Evolutionary conservation across 2,113 vertebrate species (phyloP).

Genomic region (Chloebia gouldiae): DNA sequence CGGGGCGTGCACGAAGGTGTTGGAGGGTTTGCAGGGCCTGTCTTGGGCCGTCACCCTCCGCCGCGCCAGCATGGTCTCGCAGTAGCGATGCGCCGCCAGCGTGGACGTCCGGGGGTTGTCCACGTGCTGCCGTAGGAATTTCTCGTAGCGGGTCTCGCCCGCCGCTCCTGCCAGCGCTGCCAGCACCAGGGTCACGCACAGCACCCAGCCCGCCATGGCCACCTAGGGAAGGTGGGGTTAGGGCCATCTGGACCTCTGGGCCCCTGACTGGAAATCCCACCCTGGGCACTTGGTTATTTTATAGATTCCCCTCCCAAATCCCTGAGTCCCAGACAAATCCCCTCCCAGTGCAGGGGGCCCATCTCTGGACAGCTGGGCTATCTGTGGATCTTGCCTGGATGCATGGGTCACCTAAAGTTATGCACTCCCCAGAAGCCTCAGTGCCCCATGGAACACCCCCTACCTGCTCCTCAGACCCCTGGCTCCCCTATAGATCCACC

Average conservation of each 20-base stretch:
- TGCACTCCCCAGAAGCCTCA: background rate
- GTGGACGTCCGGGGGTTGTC: background rate
- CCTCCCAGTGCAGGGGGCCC: no score
- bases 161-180: accelerated
- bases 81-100: background rate
- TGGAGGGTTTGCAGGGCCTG: slow-evolving; percentile 27
- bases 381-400: background rate
- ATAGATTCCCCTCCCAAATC: background rate
- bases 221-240: background rate
- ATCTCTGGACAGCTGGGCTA: no score
- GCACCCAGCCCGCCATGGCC: background rate
- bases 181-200: background rate
- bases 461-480: background rate
- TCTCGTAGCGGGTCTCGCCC: background rate
- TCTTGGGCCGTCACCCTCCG: background rate
- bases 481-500: background rate
- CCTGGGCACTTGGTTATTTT: background rate
- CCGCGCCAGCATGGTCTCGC: slow-evolving; percentile 14
- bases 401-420: no score
- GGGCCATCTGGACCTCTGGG: background rate
- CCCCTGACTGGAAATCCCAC: accelerated
- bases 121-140: slow-evolving; percentile 54
- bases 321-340: background rate
- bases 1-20: background rate
- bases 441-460: background rate